Evolutionary conservation across 1,140 invertebrate species (phyloP).

Genomic region (Tetranychus cinnabarinus): DNA sequence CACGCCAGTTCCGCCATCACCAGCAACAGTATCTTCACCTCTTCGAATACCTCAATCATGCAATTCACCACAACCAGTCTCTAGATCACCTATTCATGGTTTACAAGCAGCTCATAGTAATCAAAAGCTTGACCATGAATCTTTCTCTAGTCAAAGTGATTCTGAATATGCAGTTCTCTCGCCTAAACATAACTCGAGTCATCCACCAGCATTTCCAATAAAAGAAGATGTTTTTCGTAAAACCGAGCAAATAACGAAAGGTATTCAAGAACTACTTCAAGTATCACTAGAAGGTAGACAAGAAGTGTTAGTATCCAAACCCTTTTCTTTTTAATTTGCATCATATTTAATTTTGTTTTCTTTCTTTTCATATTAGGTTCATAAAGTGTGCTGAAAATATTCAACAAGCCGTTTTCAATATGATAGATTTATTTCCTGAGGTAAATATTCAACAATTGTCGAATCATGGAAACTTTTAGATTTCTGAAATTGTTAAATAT

Average conservation of each 20-base stretch:
- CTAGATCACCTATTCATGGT: not conserved
- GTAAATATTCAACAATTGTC: constrained; percentile 22
- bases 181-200: not conserved
- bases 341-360: not conserved
- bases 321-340: not conserved
- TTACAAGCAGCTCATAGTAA: not conserved
- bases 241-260: constrained; percentile 60
- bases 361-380: constrained; percentile 22
- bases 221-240: constrained; percentile 48
- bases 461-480: not conserved
- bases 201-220: constrained; percentile 16
- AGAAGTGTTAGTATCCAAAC: constrained; percentile 22
- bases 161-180: too few species aligned
- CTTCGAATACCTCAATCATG: too few species aligned
- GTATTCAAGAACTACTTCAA: constrained; percentile 60
- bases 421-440: constrained; percentile 48
- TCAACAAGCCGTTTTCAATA: constrained; percentile 41
- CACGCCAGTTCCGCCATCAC: not conserved
- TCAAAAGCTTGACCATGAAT: too few species aligned
- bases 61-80: not conserved
- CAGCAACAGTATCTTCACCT: not conserved
- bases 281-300: constrained; percentile 37
- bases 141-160: too few species aligned
- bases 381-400: constrained; percentile 53
- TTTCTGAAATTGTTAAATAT: not conserved